Evolutionary conservation across 64 coral and sea anemone genomes (phyloP).

Genomic region (Montipora capricornis): DNA sequence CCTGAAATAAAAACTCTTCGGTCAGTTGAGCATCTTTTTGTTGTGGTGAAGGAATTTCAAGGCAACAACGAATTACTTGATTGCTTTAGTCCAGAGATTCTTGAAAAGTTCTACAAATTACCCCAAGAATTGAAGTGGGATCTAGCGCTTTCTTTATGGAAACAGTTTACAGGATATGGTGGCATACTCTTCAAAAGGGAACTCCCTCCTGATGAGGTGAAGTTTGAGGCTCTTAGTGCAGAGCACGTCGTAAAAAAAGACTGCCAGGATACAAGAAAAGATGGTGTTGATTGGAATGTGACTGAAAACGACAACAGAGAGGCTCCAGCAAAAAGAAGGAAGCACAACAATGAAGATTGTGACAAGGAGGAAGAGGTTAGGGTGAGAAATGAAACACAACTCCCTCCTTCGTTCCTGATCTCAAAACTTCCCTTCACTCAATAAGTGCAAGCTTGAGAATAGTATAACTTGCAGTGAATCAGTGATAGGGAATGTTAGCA

Average conservation of each 20-base stretch:
- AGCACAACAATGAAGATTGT: conserved; percentile 6
- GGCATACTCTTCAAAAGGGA: conserved; percentile 43
- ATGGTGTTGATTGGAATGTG: background rate
- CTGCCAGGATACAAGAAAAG: background rate
- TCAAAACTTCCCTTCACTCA: too few relatives aligned
- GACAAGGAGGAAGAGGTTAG: background rate
- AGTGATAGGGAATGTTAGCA: too few relatives aligned
- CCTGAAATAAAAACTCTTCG: conserved; percentile 69
- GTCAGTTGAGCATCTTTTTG: conserved; percentile 90
- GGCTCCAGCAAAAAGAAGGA: conserved; percentile 23
- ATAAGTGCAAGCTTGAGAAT: too few relatives aligned
- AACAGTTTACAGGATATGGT: conserved; percentile 75
- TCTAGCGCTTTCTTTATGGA: conserved; percentile 71
- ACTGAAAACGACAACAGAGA: background rate
- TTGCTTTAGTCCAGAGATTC: conserved; percentile 63
- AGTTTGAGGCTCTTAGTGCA: background rate
- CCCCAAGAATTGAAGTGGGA: conserved; percentile 73
- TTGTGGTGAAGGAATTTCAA: conserved; percentile 82
- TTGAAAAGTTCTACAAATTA: conserved; percentile 78
- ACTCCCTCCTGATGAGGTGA: background rate
- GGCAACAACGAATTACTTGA: conserved; percentile 26
- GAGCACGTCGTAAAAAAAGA: background rate
- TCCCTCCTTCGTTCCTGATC: too few relatives aligned
- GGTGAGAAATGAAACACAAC: background rate
- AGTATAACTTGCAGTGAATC: too few relatives aligned